A percentile compares a stretch with the other conserved stretches of the same genome.
These are phyloP conservation scores for Bibio marci DNA, from an alignment of 2,888 invertebrate species.

Conservation along the genomic window DNA sequence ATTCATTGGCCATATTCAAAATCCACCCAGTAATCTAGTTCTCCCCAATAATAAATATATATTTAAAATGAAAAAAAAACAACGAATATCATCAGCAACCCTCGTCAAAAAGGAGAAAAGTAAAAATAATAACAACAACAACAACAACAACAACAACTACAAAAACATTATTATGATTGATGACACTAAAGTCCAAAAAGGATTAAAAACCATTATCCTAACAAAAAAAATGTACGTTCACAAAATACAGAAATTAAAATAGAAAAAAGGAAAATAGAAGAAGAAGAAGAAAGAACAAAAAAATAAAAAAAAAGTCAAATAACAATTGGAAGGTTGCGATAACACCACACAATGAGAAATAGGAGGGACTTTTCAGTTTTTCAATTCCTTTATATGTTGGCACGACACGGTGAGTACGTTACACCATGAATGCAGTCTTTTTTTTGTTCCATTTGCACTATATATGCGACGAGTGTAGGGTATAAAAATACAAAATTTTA, in stretches of 20 bases:
- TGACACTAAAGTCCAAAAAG: slow-evolving; percentile 3
- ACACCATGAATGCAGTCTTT: no score
- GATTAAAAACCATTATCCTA: slow-evolving; percentile 1
- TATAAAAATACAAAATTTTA: no score
- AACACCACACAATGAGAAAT: background rate
- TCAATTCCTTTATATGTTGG: no score
- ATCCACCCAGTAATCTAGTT: slow-evolving; percentile 4
- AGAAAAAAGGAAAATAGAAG: no score
- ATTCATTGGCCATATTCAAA: slow-evolving; percentile 2
- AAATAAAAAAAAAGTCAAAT: slow-evolving; percentile 1
- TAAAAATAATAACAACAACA: background rate
- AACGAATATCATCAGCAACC: background rate
- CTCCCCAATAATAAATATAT: slow-evolving; percentile 1
- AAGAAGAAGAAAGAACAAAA: no score
- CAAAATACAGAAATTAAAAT: no score
- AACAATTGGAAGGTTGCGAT: slow-evolving; percentile 1
- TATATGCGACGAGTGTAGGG: no score
- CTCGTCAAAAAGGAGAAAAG: slow-evolving; percentile 2
- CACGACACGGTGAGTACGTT: no score
- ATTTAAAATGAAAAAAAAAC: no score
- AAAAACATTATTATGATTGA: slow-evolving; percentile 1
- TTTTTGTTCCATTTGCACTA: no score
- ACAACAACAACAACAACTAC: no score
- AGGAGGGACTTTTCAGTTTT: background rate
- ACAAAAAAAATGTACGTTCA: background rate